Base-by-base conservation (phyloP, 1,140 invertebrate genomes). In the Bombus terrestris region DNA sequence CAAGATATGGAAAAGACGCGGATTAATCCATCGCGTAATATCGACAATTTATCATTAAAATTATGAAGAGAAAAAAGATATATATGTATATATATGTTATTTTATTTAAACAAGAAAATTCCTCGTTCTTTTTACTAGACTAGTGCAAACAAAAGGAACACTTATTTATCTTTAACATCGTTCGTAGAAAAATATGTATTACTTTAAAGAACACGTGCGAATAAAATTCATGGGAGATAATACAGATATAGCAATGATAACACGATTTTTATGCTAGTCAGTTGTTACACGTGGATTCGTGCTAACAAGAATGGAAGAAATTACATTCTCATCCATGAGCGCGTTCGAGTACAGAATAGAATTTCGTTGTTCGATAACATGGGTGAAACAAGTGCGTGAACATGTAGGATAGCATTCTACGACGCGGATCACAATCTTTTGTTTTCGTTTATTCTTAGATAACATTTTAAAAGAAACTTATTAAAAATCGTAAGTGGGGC, bases 341-440 rank as follows among this genome's bases (percentile, higher is more conserved):
- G 71, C 25, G 59, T 35, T 74, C 37, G 28, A 1, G 25, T 15
- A 8, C 12, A 66, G 41, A 83, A 75, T 75, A 75, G 59, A 83
- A 75, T 66, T 82, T 75, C 22, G 53, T 57, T 73, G 32, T 74
- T 28, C 28, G 41, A 83, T 83, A 74, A 76, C 15, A 43, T 41
- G 35, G 25, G 39, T n/a, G 79, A 39, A 82, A 82, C 71, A 82
- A 22, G 69, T 66, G 39, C 71, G 8, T 18, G 47, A 47, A 47
- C 47, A 47, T 47, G 47, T 47, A 18, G 47, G 15, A 47, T 47
- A 47, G 15, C 28, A 13, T 18, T 37, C 1, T 0, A 25, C 22
- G 13, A 32, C 15, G 5, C 15, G 15, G 15, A 18, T 47, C 15
- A 47, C 47, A 12, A 81, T 57, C 15, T 64, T 47, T 82, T 74